A percentile compares a stretch with the other conserved stretches of the same genome.
Conservation (phyloP, 1,140 invertebrate genomes). For the Orchestia grillus region DNA sequence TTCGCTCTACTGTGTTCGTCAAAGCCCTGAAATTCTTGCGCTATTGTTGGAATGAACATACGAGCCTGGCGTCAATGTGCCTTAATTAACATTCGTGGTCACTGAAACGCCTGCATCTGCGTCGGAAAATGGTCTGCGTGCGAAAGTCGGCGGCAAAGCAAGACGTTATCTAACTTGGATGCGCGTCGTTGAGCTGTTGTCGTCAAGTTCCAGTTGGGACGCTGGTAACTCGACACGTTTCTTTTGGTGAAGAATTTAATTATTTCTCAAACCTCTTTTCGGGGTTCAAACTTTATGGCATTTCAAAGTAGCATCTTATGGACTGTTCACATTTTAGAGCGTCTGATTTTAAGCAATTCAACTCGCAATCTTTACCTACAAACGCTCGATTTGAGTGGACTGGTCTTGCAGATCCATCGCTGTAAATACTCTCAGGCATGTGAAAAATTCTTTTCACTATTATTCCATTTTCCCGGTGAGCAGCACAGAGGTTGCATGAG, state of each 20-base stretch:
- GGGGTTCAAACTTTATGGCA: neutral
- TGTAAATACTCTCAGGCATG: neutral
- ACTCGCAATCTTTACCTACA: neutral
- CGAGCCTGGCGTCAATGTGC: neutral
- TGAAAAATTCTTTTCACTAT: neutral
- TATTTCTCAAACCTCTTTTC: neutral
- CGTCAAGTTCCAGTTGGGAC: neutral
- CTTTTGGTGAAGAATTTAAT: neutral
- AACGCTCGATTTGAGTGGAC: neutral
- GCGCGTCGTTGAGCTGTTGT: neutral
- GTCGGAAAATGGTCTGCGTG: neutral
- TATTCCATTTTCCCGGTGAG: neutral
- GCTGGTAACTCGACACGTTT: neutral
- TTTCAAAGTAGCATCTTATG: neutral
- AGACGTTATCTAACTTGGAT: neutral
- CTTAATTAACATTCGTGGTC: neutral
- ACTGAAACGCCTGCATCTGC: neutral
- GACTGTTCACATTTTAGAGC: neutral
- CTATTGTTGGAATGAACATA: conserved; percentile 39
- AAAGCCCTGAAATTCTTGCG: neutral
- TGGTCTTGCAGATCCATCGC: neutral
- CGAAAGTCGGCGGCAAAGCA: neutral
- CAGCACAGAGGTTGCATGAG: neutral
- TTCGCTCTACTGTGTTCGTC: neutral
- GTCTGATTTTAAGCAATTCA: neutral